Conservation (phyloP, 2,888 invertebrate genomes). For the Lycocerus yunnanus region DNA sequence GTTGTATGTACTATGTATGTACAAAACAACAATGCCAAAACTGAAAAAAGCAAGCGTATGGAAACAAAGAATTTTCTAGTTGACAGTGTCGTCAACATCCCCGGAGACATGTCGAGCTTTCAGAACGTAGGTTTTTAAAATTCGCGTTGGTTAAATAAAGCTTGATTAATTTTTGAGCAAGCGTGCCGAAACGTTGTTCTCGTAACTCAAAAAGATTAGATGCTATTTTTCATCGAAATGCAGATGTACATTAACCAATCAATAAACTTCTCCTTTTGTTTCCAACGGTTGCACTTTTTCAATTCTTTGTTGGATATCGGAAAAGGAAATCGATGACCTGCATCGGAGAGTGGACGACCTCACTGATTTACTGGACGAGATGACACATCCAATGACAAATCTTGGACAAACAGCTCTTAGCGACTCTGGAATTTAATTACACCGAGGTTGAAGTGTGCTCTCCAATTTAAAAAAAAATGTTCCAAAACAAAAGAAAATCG, state of each 20-base stretch:
- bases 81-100: slow-evolving; percentile 8
- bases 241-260: slow-evolving; percentile 1
- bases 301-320: slow-evolving; percentile 12
- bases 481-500: not conserved
- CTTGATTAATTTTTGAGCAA: not conserved
- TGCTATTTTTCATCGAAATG: not conserved
- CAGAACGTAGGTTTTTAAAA: not conserved
- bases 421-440: slow-evolving; percentile 12
- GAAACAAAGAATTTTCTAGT: slow-evolving; percentile 8
- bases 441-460: not conserved
- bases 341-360: slow-evolving; percentile 31
- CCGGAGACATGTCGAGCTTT: slow-evolving; percentile 4
- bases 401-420: slow-evolving; percentile 3
- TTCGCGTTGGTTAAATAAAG: not conserved
- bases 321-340: slow-evolving; percentile 35
- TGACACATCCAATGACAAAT: slow-evolving; percentile 12
- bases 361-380: slow-evolving; percentile 16
- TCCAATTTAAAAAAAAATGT: not conserved
- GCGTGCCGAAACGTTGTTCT: not conserved
- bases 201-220: not conserved
- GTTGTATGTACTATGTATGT: not conserved
- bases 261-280: slow-evolving; percentile 7
- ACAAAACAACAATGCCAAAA: slow-evolving; percentile 13
- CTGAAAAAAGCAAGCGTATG: not conserved
- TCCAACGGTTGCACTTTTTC: slow-evolving; percentile 13